Evolutionary conservation across 2,888 invertebrate genomes (phyloP), one percentile per base, ranked within the genome.

Genomic region (Sipha maydis): DNA sequence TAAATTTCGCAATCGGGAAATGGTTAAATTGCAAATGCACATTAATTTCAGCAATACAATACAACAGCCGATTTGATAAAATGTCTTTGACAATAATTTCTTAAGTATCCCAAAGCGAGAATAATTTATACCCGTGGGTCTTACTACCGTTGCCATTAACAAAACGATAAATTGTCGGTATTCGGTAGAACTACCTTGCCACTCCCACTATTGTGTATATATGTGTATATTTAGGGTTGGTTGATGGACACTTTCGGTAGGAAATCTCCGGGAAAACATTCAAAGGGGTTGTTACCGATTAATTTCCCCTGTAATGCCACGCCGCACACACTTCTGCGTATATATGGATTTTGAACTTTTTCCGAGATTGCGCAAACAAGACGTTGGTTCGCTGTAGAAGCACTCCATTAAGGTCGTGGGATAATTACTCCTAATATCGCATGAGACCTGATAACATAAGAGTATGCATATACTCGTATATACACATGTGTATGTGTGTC

Each of bases 331-430:
- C 14, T 19, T n/a, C 56, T 75, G 5, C 25, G 8, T 77, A 17
- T 38, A 31, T 80, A 80, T 80, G 86, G 86, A 86, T 73, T 80
- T 80, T 80, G 71, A 86, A 79, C 73, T 86, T 88, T 88, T 88
- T 73, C 28, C 54, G 71, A 79, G 54, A 71, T 85, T 78, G 71
- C 85, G 78, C 77, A 85, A 79, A 79, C 78, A 85, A 85, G 78
- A 85, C 54, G 83, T 56, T 56, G 54, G 48, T 69, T 78, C 25
- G 48, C 41, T 34, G 54, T 14, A 76, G 82, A 77, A 85, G 67
- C n/a, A 28, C 71, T 56, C 31, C 85, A 71, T 85, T 79, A 85
- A 79, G 19, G n/a, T 9, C 67, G 28, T n/a, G 54, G 38, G 69
- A 56, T 71, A n/a, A 79, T 86, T 73, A 85, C 69, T 67, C 31